phyloP scores from a whole-genome alignment of 1,140 invertebrate species.

The Xylocopa sonorina region DNA sequence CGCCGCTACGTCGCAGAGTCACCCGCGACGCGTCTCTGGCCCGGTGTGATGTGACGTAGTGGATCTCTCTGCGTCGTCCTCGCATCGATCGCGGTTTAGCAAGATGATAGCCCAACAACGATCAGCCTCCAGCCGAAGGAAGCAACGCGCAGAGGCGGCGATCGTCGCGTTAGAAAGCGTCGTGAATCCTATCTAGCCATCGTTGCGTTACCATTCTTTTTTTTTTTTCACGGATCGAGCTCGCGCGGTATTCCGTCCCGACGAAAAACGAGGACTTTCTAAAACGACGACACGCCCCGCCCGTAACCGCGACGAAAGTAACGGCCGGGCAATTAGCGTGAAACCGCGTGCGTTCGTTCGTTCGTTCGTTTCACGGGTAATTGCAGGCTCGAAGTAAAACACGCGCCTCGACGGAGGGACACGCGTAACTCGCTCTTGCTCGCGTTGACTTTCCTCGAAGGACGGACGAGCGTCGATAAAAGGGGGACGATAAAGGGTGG shows the following conservation, averaged over 20 bases:
- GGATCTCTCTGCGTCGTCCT: constrained; percentile 67
- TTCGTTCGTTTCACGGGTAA: neutral
- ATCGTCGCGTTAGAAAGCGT: constrained; percentile 11
- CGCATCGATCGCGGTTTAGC: constrained; percentile 54
- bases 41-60: constrained; percentile 77
- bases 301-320: constrained; percentile 4
- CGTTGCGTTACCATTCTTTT: constrained; percentile 22
- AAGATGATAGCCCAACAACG: constrained; percentile 1
- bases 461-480: no score
- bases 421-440: neutral
- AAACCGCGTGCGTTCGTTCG: neutral
- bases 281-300: constrained; percentile 22
- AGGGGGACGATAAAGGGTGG: no score
- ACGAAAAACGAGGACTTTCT: constrained; percentile 7
- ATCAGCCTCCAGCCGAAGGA: neutral
- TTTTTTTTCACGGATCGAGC: constrained; percentile 23
- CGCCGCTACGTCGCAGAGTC: constrained; percentile 66
- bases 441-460: neutral
- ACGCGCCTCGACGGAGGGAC: neutral
- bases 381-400: neutral
- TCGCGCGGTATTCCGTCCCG: constrained; percentile 7
- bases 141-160: neutral
- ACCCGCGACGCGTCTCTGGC: constrained; percentile 61
- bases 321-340: neutral
- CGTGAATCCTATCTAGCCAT: neutral